Evolutionary conservation across 2,113 vertebrate genomes (phyloP), one percentile per base, ranked within the genome.

Genomic region (Sceloporus tristichus): DNA sequence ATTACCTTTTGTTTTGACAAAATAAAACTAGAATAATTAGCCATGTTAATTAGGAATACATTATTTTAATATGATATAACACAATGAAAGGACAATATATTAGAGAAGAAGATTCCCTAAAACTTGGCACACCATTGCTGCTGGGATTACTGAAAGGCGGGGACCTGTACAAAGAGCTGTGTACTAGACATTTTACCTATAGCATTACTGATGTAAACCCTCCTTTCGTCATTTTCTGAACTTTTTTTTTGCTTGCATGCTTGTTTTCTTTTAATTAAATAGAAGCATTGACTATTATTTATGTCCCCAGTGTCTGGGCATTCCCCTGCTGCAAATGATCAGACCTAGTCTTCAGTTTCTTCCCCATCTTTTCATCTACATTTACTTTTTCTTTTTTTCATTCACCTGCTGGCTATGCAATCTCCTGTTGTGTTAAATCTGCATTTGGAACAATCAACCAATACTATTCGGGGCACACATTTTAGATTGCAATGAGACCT

Each of bases 401-500:
- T 74, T 62, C 34, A 62, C 16, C 68, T 82, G 48, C 86, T 87
- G 70, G 53, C 54, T 65, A 48, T 48, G 54, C 14, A 53, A 18
- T 82, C 29, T 19, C 79, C 40, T 76, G 81, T n/a, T 54, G 59
- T 68, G 80, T n/a, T 68, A 59, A 68, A 42, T 53, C 81, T 54
- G n/a, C 80, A 59, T 48, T 84, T 78, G 34, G 23, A 84, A 83
- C 48, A 88, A 84, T 83, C 59, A 83, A 70, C 25, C 18, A 54
- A 40, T 59, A 10, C 29, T 29, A 83, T 70, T 56, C 40, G n/a
- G 29, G 48, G 65, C 62, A 40, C 9, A 68, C 59, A 66, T 84
- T 88, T 84, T 70, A 56, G 90, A 83, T 19, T 87, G 78, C 84
- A 91, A 86, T 40, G 27, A 18, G 85, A 79, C 87, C 25, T 48